Evolutionary conservation across 1,140 invertebrate species (phyloP), one percentile per base, ranked within the genome.

Genomic region (Cardiocondyla obscurior): DNA sequence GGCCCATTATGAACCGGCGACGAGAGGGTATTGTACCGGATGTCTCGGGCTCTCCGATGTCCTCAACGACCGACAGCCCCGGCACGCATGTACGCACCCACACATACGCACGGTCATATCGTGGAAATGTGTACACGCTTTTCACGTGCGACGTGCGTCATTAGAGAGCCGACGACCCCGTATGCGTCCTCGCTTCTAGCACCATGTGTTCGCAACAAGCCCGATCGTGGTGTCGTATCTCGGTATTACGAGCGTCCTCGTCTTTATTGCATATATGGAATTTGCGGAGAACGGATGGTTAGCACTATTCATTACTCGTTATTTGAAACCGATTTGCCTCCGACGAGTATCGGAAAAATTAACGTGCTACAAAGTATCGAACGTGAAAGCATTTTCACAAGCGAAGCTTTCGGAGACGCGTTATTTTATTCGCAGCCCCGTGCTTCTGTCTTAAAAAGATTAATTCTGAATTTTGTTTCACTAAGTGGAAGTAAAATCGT

Each of bases 11-110:
- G 90, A 90, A 76, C 85, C 60, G 69, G 14, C 69, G 69, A 72
- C 28, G 57, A 76, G 89, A 85, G 90, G 90, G 87, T 90, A 91
- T 91, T 91, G 90, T 90, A 91, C 90, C 90, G 90, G 90, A 91
- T 91, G 90, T 91, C 89, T 91, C 88, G 69, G 46, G 83, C 69
- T 62, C 65, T 85, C 72, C 83, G 86, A 85, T 90, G 88, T 90
- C 83, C 87, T 81, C 83, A 64, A 85, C 86, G 70, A 58, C 62
- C 79, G 36, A 39, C 57, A 16, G 33, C 10, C 51, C 36, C 77
- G 72, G 72, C 81, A 28, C 73, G 69, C 74, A 39, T 16, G 42
- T 33, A 25, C 36, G 36, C 36, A 42, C 3, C 10, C 60, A 8
- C 16, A 39, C 53, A 30, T 6, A 53, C 22, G 60, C 46, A 53